Evolutionary conservation across 2,113 vertebrate species (phyloP).

Genomic region (Anhinga rufa): DNA sequence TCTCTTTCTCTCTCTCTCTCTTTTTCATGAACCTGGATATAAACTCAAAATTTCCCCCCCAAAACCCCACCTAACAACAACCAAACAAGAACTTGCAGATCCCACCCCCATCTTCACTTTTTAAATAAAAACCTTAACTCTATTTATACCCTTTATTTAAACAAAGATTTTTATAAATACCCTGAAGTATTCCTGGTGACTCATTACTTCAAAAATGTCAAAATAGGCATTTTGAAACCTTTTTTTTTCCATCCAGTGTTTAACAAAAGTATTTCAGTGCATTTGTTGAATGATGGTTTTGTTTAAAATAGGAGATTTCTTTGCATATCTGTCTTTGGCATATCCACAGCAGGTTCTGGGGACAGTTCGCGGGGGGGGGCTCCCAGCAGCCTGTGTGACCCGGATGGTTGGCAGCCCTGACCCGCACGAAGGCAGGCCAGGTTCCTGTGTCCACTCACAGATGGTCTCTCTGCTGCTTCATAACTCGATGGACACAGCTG

Average conservation of each 20-base stretch:
- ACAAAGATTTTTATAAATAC: neutral
- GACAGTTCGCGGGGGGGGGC: neutral
- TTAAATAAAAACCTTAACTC: neutral
- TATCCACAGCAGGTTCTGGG: neutral
- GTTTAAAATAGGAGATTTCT: neutral
- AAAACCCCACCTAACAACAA: neutral
- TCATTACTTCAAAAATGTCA: constrained; percentile 3
- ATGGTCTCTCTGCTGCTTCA: neutral
- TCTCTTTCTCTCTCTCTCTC: neutral
- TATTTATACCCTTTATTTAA: constrained; percentile 3
- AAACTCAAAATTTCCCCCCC: neutral
- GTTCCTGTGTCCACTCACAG: neutral
- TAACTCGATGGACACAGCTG: neutral
- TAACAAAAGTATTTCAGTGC: neutral
- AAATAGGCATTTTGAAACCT: neutral
- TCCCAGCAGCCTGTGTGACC: neutral
- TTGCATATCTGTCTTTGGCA: neutral
- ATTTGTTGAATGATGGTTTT: neutral
- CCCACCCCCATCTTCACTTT: neutral
- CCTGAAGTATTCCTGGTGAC: neutral
- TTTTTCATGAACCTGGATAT: neutral
- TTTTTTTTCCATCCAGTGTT: neutral
- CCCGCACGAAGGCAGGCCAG: neutral
- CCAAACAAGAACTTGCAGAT: neutral
- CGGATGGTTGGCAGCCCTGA: neutral